Evolutionary conservation across 2,113 vertebrate genomes (phyloP), one percentile per base, ranked within the genome.

Genomic region (Percina caprodes): DNA sequence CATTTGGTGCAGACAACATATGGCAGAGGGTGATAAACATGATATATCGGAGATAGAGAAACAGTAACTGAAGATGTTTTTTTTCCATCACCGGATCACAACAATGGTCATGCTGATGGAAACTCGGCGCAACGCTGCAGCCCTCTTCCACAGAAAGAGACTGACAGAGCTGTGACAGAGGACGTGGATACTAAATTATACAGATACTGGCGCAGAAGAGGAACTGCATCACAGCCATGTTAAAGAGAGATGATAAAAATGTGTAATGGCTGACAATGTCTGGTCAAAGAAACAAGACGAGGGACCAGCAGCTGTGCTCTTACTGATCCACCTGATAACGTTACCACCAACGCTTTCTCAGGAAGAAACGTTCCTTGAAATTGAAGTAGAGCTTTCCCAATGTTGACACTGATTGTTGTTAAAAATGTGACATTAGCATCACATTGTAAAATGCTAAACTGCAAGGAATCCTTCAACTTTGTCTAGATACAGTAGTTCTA

Each of bases 171-270:
- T 72, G 68, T 69, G 80, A 76, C 74, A 70, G 66, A 69, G 69
- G 82, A 80, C 51, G 15, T 23, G 54, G 75, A 86, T 60, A 69
- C 80, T 93, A 89, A 91, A 93, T 91, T 86, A 90, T 88, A 87
- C 67, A 90, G 85, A 80, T 59, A 30, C 23, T 89, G 85, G 88
- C 58, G 78, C 82, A 87, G 63, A 55, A 81, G 61, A 71, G 69
- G 69, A 82, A 78, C 74, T 74, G 74, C 70, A 69, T 51, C 70
- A 49, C 72, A 79, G 89, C 85, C 77, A 72, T 66, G 83, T 78
- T 65, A 56, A 82, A 68, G 73, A 63, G 23, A 54, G 74, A 83
- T 80, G 70, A 87, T 83, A 83, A 91, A 88, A 88, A 80, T 63
- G 79, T 62, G 71, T 39, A 81, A 58, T 0, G 60, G 69, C 74